Percentiles rank a stretch among this genome's conserved stretches.
Conservation (phyloP, 2,888 invertebrate genomes). For the Onthophagus sagittarius region DNA sequence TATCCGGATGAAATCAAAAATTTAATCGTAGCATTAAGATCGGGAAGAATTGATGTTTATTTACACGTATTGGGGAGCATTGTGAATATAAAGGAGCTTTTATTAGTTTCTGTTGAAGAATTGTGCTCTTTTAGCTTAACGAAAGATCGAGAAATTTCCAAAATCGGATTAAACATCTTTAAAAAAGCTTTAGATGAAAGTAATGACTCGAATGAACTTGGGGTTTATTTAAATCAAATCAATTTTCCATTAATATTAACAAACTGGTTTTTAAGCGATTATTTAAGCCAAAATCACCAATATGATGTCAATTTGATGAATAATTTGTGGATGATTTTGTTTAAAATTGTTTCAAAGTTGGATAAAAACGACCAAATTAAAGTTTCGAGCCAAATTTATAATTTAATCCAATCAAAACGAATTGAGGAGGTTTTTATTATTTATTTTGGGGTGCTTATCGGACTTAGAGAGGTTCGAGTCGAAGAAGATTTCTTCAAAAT, state of each 20-base stretch:
- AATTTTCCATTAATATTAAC: conserved; percentile 47
- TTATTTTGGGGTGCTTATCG: conserved; percentile 52
- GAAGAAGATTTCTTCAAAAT: conserved; percentile 27
- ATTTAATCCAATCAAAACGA: conserved; percentile 37
- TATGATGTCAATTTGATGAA: conserved; percentile 37
- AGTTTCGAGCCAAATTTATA: conserved; percentile 48
- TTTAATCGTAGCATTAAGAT: conserved; percentile 47
- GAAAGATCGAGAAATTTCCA: conserved; percentile 23
- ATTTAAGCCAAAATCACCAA: conserved; percentile 20
- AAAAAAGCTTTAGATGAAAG: conserved; percentile 27
- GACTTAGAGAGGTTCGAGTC: conserved; percentile 37
- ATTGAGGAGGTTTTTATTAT: conserved; percentile 47
- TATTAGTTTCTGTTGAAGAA: conserved; percentile 43
- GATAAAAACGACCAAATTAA: conserved; percentile 47
- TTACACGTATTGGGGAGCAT: conserved; percentile 51
- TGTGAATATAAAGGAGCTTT: conserved; percentile 52
- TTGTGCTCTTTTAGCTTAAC: conserved; percentile 36
- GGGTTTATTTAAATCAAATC: conserved; percentile 46
- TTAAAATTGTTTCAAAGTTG: conserved; percentile 48
- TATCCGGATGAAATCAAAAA: conserved; percentile 56
- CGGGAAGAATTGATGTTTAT: conserved; percentile 32
- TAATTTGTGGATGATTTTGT: conserved; percentile 48
- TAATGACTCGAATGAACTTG: conserved; percentile 6
- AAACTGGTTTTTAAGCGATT: conserved; percentile 33
- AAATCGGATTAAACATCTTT: conserved; percentile 40